Evolutionary conservation across 2,113 vertebrate genomes (phyloP).

Genomic region (Petrocephalus zakoni): DNA sequence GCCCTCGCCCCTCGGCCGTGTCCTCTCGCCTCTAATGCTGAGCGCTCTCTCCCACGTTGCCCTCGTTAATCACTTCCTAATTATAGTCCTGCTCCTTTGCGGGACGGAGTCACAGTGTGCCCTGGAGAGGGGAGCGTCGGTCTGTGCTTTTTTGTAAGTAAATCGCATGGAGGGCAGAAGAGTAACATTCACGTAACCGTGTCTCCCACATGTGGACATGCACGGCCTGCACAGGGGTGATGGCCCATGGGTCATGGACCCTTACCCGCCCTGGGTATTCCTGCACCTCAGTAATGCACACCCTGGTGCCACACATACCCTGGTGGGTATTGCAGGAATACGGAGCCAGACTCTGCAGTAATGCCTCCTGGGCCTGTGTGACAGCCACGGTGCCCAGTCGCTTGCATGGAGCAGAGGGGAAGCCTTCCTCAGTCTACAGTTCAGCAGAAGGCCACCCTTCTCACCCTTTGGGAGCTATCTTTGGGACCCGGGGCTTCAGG

Average conservation of each 20-base stretch:
- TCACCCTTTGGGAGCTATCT: background rate
- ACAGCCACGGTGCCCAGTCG: background rate
- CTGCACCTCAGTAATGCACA: no score
- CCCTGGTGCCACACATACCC: background rate
- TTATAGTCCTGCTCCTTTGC: constrained; percentile 44
- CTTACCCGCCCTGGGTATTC: no score
- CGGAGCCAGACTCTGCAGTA: background rate
- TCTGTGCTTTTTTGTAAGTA: constrained; percentile 13
- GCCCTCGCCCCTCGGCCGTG: constrained; percentile 15
- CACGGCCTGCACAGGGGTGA: no score
- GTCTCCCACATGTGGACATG: background rate
- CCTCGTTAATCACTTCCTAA: constrained; percentile 66
- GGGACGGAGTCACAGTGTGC: background rate
- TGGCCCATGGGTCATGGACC: no score
- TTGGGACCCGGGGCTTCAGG: background rate
- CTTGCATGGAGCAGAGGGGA: background rate
- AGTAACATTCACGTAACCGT: background rate
- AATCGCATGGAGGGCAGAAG: background rate
- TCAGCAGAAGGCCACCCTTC: background rate
- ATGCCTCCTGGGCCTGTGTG: background rate
- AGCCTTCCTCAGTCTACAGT: background rate
- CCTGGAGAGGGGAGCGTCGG: background rate
- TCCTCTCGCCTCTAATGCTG: constrained; percentile 44
- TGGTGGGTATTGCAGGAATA: no score
- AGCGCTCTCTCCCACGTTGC: constrained; percentile 47